Base-by-base conservation (phyloP, 1,140 invertebrate genomes). In the Trialeurodes vaporariorum region DNA sequence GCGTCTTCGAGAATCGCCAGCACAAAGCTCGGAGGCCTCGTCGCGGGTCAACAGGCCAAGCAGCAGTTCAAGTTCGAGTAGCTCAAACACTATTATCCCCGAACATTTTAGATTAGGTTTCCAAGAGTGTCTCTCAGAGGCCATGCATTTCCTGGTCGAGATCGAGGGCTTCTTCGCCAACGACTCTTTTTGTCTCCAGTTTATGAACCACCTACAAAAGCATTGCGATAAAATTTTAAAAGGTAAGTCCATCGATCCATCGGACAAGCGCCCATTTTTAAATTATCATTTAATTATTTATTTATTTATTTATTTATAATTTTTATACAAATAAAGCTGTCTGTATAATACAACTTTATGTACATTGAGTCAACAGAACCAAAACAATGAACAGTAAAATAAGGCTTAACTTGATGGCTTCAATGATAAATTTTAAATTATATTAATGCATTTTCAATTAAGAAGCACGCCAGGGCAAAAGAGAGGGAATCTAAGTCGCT, bases 41-140 rank as follows among this genome's bases (percentile, higher is more conserved):
- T 49, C 34, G 5, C 5, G 34, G 34, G 34, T 49, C 5, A 49
- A 49, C 34, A 49, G 34, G 34, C 34, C 34, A 17, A 49, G 34
- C 17, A 49, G 34, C 34, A 49, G 34, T 17, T 9, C 34, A 5
- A 49, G 34, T 17, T 17, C 34, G 5, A 49, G 17, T 17, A 49
- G 34, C 34, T 17, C 34, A 5, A 49, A 49, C 34, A 49, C 34
- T 9, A 49, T 49, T 17, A 72, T 76, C 24, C 73, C 82, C 13
- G 84, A 87, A 59, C 83, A 87, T 64, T 93, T 90, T 73, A 84
- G 85, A 61, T 72, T 85, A 5, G 93, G 94, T 1, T 97, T 89
- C 79, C 89, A 93, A 76, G 93, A 96, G 76, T 96, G 93, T 71
- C 83, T 94, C 70, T 89, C 88, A 59, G 94, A 98, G 76, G 86